Base-by-base conservation (phyloP, 2,797 vertebrate genomes). In the Alca torda region DNA sequence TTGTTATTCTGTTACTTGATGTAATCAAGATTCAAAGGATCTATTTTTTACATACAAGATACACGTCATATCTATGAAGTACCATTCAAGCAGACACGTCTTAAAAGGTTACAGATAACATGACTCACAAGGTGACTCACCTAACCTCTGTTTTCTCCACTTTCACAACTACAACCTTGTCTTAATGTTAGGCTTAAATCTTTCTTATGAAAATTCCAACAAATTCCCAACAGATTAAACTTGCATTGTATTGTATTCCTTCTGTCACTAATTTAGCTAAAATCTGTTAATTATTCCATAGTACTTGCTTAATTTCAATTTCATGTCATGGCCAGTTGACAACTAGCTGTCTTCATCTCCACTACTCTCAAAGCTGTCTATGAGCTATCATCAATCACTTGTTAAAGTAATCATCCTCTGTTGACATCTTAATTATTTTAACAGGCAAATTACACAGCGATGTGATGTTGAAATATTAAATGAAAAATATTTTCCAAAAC, bases 401-500 rank as follows among this genome's bases (percentile, higher is more conserved):
- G 43, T 77, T 89, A 90, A 93, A 94, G 77, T 85, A 75, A 83
- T 54, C 33, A 26, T 35, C 50, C 33, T 54, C 51, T 73, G 31
- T 76, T 94, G 75, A 56, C 64, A 67, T 79, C 50, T 80, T 87
- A 93, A 87, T 93, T 84, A 74, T 83, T 87, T 89, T 87, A 95
- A 87, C 51, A 87, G 75, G 45, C 11, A 92, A 87, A 93, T 89
- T 85, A 50, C 48, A 60, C 20, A 63, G 39, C 16, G 60, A n/a
- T 37, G 19, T 7, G 5, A 60, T 6, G 30, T n/a, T 75, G 57
- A 93, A 89, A 75, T 84, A 78, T 50, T 77, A 91, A 33, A 77
- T 24, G 17, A 87, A 92, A 96, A 87, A 48, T 56, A 59, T 84
- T 95, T 96, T 95, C 39, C 45, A 70, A 88, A 94, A 92, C 68